Base-by-base conservation (phyloP, 2,113 vertebrate species). In the Triplophysa tibetana region DNA sequence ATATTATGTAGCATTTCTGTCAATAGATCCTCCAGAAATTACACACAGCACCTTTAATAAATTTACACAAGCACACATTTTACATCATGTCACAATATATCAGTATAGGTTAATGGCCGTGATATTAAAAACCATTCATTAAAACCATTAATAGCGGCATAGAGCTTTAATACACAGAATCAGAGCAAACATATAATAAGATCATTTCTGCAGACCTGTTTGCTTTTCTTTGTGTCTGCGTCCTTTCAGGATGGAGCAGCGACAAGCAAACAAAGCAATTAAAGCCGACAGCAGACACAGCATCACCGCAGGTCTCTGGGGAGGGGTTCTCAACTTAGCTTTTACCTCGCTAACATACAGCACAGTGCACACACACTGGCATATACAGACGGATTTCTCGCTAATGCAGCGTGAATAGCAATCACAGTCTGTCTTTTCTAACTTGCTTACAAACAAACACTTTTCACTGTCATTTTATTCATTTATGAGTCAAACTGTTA, bases 251-350 rank as follows among this genome's bases (percentile, higher is more conserved):
- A 75, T 80, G 67, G 52, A 82, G 73, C 77, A 61, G 38, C 38
- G 73, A 80, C 73, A 73, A 63, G 78, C 73, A 82, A 75, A 85
- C 77, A 72, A 78, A 79, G 77, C 80, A 82, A 82, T 85, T 85
- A 82, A 67, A 73, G 72, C 60, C 56, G 60, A 79, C 77, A 66
- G 77, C 61, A 79, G 81, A 82, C 72, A 82, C 62, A 52, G 61
- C 73, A 80, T 62, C 43, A 58, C 60, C 72, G 66, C 73, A 70
- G 52, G 60, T 83, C 82, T 67, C 73, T 45, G 12, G 82, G 41
- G 81, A 82, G 52, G 12, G 68, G 17, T 67, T 75, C 62, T 67
- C 45, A n/a, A 79, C 26, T n/a, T n/a, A 68, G 62, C 52, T 73
- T 66, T 67, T 38, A 66, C 70, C 65, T 58, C 56, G 26, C 62